These are phyloP conservation scores for Cephus pulcher DNA, from an alignment of 2,888 invertebrate species.

Conservation along the genomic window DNA sequence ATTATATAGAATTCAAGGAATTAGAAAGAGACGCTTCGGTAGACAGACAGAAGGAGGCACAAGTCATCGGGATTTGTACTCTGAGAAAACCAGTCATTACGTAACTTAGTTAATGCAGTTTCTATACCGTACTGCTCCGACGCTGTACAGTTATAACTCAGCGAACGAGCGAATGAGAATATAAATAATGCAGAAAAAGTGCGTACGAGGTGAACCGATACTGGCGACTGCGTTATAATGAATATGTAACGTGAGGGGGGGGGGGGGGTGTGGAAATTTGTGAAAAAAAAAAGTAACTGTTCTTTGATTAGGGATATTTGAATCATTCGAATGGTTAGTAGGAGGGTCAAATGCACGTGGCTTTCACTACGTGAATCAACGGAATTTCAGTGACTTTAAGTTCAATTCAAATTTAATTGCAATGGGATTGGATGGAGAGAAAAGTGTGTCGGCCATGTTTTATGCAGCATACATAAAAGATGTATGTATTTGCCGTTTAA, in stretches of 20 bases:
- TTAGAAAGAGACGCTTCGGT: not conserved
- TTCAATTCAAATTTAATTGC: not conserved
- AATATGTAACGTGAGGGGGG: not conserved
- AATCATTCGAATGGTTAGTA: not conserved
- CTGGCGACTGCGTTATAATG: not conserved
- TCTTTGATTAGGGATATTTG: not conserved
- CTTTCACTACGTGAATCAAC: not conserved
- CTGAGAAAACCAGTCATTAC: slow-evolving; percentile 40
- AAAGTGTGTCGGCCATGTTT: too few species aligned
- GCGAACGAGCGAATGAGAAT: not conserved
- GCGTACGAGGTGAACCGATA: not conserved
- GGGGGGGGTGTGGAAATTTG: not conserved
- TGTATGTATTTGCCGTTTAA: not conserved
- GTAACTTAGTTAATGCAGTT: slow-evolving; percentile 39
- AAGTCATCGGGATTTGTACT: slow-evolving; percentile 32
- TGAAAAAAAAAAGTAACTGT: not conserved
- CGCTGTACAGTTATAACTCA: slow-evolving; percentile 32
- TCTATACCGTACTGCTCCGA: slow-evolving; percentile 18
- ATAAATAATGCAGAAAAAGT: slow-evolving; percentile 7
- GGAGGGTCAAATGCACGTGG: not conserved
- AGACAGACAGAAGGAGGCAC: slow-evolving; percentile 17
- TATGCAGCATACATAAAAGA: too few species aligned
- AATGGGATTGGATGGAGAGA: not conserved
- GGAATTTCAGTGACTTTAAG: not conserved
- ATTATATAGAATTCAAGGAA: not conserved